A percentile compares a stretch with the other conserved stretches of the same genome.
Conservation (phyloP, 2,113 vertebrate genomes). For the Chaenogobius annularis region DNA sequence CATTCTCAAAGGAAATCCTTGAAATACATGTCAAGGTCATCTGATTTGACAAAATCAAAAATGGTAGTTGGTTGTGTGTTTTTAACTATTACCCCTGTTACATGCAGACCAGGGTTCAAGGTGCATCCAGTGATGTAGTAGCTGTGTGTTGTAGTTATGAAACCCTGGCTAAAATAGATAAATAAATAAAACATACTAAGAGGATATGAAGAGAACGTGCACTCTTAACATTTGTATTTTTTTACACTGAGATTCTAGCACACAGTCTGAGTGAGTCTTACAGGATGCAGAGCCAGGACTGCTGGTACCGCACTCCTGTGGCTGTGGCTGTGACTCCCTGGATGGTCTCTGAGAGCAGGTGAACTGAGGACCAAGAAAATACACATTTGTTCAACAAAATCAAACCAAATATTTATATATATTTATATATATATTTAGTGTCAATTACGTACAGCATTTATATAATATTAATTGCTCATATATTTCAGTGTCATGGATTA, state of each 20-base stretch:
- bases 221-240: not conserved
- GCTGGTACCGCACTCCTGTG: constrained; percentile 94
- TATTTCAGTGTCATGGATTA: not conserved
- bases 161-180: too few species aligned
- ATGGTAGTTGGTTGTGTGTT: not conserved
- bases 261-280: constrained; percentile 71
- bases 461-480: not conserved
- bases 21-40: not conserved
- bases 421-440: too few species aligned
- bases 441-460: not conserved
- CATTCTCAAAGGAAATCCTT: not conserved
- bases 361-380: constrained; percentile 78
- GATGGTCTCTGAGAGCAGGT: constrained; percentile 94
- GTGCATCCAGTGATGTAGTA: not conserved
- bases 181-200: too few species aligned
- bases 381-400: constrained; percentile 33
- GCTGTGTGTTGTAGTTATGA: too few species aligned
- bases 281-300: constrained; percentile 99
- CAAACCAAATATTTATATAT: too few species aligned
- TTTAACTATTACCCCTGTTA: too few species aligned
- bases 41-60: not conserved
- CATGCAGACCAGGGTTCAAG: too few species aligned
- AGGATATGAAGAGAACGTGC: too few species aligned
- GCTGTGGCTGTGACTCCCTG: constrained; percentile 93
- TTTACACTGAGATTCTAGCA: not conserved